Evolutionary conservation across 2,797 vertebrate species (phyloP), one percentile per base, ranked within the genome.

Genomic region (Hozukius guyotensis): DNA sequence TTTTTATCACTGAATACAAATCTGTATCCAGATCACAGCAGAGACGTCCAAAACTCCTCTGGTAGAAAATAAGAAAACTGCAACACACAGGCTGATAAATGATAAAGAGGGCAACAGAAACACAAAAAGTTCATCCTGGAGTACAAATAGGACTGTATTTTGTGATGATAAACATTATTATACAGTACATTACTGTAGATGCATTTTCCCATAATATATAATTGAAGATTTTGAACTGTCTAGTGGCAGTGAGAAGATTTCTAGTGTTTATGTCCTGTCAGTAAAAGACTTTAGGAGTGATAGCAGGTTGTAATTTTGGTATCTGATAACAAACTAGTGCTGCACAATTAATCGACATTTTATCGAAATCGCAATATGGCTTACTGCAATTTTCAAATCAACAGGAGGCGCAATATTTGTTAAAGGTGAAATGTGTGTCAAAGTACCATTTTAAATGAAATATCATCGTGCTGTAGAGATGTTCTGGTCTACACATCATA

Each of bases 21-120:
- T 67, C 12, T 68, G 63, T 38, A 38, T 38, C 18, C 55, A 65
- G 27, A 72, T 36, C 53, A 72, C 69, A 65, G 68, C 53, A n/a
- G 36, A 59, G 36, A 59, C 8, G 22, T 71, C 6, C 49, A 72
- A 72, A 64, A 78, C 61, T 78, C 29, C 11, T 29, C 38, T 6
- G 16, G 16, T 42, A 65, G 36, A 78, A 59, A 59, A 59, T 7
- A 72, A 31, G 42, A 53, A 36, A 70, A 70, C 46, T 38, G 22
- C 22, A 61, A 34, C 13, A 59, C 20, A 42, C 3, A 16, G 6
- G 36, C 16, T 53, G 22, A 77, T 27, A 38, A 53, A 27, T 31
- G 9, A 62, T 38, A 9, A 11, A 27, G 27, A 20, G 20, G 6
- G 63, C 14, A 32, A 13, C 49, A 65, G 32, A 64, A 66, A 66